These are phyloP conservation scores for Brachylomia viminalis DNA, from an alignment of 2,888 invertebrate genomes.

Conservation along the genomic window DNA sequence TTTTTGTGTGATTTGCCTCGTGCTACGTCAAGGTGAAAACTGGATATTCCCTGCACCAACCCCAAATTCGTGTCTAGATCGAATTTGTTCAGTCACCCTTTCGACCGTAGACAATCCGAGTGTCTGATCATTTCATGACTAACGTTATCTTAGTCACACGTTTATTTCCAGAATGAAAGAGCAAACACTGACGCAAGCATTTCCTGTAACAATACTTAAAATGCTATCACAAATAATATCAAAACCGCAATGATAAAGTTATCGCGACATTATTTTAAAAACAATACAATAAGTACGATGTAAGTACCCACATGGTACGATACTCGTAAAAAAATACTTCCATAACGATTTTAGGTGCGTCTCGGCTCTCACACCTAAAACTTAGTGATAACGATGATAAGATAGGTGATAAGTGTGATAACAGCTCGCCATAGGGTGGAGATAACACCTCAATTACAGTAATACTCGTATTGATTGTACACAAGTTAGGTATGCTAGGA, in stretches of 20 bases:
- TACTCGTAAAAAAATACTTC: constrained; percentile 28
- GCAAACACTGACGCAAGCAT: constrained; percentile 12
- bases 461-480: constrained; percentile 60
- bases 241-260: constrained; percentile 4
- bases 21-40: background rate
- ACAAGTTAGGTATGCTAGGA: constrained; percentile 29
- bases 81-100: background rate
- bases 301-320: constrained; percentile 16
- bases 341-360: constrained; percentile 35
- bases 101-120: background rate
- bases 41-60: background rate
- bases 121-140: background rate
- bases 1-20: background rate
- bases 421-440: constrained; percentile 38
- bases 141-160: background rate
- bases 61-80: background rate
- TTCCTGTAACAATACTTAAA: constrained; percentile 9
- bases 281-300: constrained; percentile 21
- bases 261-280: constrained; percentile 42
- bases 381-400: constrained; percentile 62
- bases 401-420: constrained; percentile 50
- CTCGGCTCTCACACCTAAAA: constrained; percentile 58
- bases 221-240: constrained; percentile 10
- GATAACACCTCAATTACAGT: constrained; percentile 59
- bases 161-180: background rate